phyloP scores from a whole-genome alignment of 2,113 vertebrate genomes.

The Tenebrosternarchus preto region DNA sequence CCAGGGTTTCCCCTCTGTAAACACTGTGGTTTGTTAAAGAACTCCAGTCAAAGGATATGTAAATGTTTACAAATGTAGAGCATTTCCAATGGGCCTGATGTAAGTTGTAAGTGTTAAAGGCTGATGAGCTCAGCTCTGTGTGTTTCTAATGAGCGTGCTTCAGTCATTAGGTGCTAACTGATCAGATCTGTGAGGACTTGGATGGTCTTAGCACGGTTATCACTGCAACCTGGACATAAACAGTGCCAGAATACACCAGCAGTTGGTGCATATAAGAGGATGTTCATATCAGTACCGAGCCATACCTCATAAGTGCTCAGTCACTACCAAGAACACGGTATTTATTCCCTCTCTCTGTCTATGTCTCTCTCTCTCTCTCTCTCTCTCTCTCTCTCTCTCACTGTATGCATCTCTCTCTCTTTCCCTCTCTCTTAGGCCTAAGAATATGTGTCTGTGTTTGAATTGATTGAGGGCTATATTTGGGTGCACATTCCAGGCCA shows the following conservation, averaged over 20 bases:
- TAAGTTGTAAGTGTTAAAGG: neutral
- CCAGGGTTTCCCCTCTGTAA: neutral
- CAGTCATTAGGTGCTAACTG: conserved; percentile 9
- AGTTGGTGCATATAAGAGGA: conserved; percentile 30
- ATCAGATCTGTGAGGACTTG: conserved; percentile 1
- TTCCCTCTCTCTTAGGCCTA: conserved; percentile 24
- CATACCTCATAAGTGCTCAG: neutral
- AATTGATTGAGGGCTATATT: conserved; percentile 48
- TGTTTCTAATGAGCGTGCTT: conserved; percentile 7
- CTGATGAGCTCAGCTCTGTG: neutral
- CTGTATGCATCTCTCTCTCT: neutral
- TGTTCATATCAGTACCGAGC: conserved; percentile 29
- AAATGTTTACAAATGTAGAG: neutral
- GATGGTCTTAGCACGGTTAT: conserved; percentile 7
- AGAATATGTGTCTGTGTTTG: conserved; percentile 46
- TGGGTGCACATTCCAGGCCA: conserved; percentile 45
- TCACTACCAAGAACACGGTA: neutral
- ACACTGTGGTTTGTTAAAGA: neutral
- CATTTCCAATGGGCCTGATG: neutral
- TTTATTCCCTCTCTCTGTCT: conserved; percentile 19
- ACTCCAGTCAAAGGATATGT: neutral
- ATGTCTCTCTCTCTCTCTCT: conserved; percentile 1
- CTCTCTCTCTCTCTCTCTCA: neutral
- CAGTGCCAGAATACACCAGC: conserved; percentile 16
- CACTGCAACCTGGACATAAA: conserved; percentile 5